Percentiles rank a stretch among this genome's conserved stretches.
Evolutionary conservation across 2,888 invertebrate genomes (phyloP).

Genomic region (Campoplex nolae): DNA sequence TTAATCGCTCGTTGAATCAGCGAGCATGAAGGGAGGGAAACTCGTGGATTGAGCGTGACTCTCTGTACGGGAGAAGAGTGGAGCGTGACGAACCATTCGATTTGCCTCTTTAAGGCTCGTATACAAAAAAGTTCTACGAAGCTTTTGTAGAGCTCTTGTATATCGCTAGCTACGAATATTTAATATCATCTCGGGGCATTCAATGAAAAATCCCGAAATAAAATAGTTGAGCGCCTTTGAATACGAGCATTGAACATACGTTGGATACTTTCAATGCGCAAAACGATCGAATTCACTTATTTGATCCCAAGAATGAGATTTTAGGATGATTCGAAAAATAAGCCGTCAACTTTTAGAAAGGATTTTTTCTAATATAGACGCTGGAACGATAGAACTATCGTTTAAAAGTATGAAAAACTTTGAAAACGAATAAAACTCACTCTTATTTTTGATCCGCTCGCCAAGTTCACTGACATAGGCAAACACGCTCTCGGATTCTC

Average conservation of each 20-base stretch:
- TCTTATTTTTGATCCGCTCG: too few relatives aligned
- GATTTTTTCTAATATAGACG: too few relatives aligned
- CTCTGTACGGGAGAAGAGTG: constrained; percentile 45
- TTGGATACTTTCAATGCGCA: too few relatives aligned
- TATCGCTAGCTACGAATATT: neutral
- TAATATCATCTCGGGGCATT: neutral
- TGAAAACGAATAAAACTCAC: too few relatives aligned
- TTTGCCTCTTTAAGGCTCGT: constrained; percentile 59
- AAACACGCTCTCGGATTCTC: neutral
- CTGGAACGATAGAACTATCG: too few relatives aligned
- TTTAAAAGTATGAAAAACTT: too few relatives aligned
- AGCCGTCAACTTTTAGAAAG: too few relatives aligned
- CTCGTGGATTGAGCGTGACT: constrained; percentile 46
- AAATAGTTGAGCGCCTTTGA: neutral
- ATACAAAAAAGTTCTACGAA: neutral
- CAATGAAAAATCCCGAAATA: neutral
- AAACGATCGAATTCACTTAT: too few relatives aligned
- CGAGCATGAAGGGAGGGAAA: constrained; percentile 55
- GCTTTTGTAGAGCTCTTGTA: neutral
- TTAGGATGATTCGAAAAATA: too few relatives aligned
- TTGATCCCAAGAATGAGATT: too few relatives aligned
- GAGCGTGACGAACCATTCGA: constrained; percentile 64
- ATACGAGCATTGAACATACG: too few relatives aligned
- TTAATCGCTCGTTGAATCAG: constrained; percentile 68
- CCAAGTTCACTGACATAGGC: too few relatives aligned